Evolutionary conservation across 2,888 invertebrate genomes (phyloP).

Genomic region (Escarpia spicata): DNA sequence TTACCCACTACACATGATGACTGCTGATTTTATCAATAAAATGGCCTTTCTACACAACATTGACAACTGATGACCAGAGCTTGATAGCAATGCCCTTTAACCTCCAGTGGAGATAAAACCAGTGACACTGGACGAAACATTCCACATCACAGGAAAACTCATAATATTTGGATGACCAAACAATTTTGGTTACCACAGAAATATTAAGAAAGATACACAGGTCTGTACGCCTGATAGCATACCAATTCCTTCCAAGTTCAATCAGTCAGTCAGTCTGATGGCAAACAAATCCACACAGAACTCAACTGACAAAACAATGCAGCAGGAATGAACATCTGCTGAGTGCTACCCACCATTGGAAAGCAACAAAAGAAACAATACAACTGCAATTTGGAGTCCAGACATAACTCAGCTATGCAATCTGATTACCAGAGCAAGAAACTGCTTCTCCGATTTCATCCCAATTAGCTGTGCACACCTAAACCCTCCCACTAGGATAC

Average conservation of each 20-base stretch:
- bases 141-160: no score
- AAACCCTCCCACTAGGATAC: not conserved
- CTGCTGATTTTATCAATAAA: no score
- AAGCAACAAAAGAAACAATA: not conserved
- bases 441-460: not conserved
- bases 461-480: not conserved
- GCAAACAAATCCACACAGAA: not conserved
- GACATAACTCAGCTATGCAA: not conserved
- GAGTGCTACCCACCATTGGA: not conserved
- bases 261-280: not conserved
- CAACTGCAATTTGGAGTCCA: not conserved
- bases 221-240: no score
- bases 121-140: no score
- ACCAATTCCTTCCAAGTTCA: no score
- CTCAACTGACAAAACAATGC: not conserved
- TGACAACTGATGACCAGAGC: not conserved
- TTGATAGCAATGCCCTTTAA: not conserved
- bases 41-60: not conserved
- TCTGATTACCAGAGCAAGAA: conserved; percentile 10
- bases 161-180: not conserved
- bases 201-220: no score
- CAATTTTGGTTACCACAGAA: not conserved
- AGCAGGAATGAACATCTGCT: not conserved
- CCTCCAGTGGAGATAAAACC: not conserved
- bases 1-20: not conserved